Conservation (phyloP, 2,113 vertebrate species). For the Acanthochromis polyacanthus region DNA sequence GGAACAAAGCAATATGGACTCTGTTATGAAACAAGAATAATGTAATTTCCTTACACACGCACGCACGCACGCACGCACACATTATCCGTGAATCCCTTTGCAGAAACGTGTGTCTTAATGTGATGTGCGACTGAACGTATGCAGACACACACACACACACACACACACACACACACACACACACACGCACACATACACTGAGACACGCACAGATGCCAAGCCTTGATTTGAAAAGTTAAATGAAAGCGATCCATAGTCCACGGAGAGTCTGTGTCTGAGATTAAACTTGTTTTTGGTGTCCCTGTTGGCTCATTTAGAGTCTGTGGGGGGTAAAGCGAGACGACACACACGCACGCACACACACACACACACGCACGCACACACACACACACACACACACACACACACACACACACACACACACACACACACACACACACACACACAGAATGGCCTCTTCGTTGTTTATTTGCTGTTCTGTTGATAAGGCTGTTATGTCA, state of each 20-base stretch:
- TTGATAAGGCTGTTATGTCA: constrained; percentile 59
- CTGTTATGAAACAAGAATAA: constrained; percentile 58
- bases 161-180: neutral
- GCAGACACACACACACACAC: neutral
- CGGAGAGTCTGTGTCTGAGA: constrained; percentile 41
- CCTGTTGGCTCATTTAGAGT: constrained; percentile 22
- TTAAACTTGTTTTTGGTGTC: constrained; percentile 36
- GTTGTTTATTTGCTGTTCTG: constrained; percentile 39
- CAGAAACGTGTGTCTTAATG: constrained; percentile 2
- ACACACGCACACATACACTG: constrained; percentile 1
- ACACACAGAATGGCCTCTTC: constrained; percentile 8
- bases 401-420: constrained; percentile 6
- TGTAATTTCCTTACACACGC: constrained; percentile 23
- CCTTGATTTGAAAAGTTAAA: constrained; percentile 52
- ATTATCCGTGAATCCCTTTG: neutral
- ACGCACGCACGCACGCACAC: neutral
- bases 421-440: constrained; percentile 24
- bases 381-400: constrained; percentile 24
- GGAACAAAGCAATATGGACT: constrained; percentile 73
- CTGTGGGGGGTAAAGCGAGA: constrained; percentile 16
- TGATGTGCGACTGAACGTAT: neutral
- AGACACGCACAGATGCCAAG: constrained; percentile 6
- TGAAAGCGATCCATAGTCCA: constrained; percentile 36
- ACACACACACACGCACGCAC: constrained; percentile 1
- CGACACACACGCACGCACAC: constrained; percentile 26